These are phyloP conservation scores for Bellardia pandia DNA, from an alignment of 2,888 invertebrate species.

Conservation along the genomic window DNA sequence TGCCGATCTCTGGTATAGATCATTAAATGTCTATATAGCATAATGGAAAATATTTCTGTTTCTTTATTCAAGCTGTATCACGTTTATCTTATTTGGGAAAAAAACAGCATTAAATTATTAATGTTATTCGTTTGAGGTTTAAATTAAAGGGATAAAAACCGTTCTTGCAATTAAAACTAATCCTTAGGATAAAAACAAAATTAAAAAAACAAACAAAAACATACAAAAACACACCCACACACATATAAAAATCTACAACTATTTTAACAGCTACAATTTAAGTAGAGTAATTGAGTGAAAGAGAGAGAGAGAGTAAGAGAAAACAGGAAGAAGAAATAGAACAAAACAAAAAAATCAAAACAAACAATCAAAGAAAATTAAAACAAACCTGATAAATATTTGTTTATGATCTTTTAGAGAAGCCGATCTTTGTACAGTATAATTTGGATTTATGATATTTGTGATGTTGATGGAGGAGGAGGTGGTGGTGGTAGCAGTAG, in stretches of 20 bases:
- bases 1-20: too few relatives aligned
- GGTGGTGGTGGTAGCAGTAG: slow-evolving; percentile 77
- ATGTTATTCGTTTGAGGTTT: not conserved
- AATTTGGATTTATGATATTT: slow-evolving; percentile 85
- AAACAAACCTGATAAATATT: slow-evolving; percentile 84
- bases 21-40: too few relatives aligned
- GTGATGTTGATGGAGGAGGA: slow-evolving; percentile 76
- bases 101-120: too few relatives aligned
- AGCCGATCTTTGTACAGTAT: slow-evolving; percentile 86
- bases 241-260: slow-evolving; percentile 46
- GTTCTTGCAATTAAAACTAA: not conserved
- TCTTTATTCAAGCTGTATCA: too few relatives aligned
- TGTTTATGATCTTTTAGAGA: slow-evolving; percentile 85
- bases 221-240: slow-evolving; percentile 51
- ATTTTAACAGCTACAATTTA: slow-evolving; percentile 45
- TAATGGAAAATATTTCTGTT: too few relatives aligned
- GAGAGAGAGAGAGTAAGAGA: slow-evolving; percentile 48
- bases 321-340: slow-evolving; percentile 33
- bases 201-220: slow-evolving; percentile 9
- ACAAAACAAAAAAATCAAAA: slow-evolving; percentile 50
- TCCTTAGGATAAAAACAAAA: not conserved
- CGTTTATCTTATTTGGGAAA: too few relatives aligned
- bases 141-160: not conserved
- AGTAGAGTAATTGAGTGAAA: slow-evolving; percentile 4
- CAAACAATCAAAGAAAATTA: slow-evolving; percentile 61